Conservation (phyloP, 2,113 vertebrate genomes). For the Amphilophus citrinellus region DNA sequence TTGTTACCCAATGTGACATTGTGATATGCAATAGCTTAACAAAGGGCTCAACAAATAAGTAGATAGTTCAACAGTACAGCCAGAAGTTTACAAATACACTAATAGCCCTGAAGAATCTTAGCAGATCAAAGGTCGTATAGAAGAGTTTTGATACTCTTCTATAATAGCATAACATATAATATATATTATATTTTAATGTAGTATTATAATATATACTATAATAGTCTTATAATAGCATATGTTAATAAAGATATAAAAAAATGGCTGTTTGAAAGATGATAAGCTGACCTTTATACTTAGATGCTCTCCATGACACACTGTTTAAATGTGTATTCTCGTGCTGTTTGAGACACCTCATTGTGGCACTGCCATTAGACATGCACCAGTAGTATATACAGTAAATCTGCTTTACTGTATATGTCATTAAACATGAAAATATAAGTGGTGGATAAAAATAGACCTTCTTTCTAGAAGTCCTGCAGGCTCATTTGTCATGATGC, state of each 20-base stretch:
- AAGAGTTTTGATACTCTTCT: no score
- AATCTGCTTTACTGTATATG: not conserved
- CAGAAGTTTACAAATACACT: not conserved
- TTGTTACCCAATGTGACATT: not conserved
- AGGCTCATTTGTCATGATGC: conserved; percentile 44
- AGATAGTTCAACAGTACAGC: not conserved
- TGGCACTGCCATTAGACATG: not conserved
- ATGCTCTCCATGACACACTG: not conserved
- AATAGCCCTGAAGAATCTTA: not conserved
- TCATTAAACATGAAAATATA: conserved; percentile 14
- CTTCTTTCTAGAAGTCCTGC: conserved; percentile 8
- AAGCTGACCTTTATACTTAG: not conserved
- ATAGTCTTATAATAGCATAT: not conserved
- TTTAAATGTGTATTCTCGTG: not conserved
- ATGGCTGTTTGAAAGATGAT: not conserved
- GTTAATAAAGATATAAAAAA: not conserved
- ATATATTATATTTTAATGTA: no score
- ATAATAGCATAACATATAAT: no score
- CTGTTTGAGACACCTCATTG: not conserved
- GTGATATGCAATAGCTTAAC: not conserved
- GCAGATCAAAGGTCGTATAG: not conserved
- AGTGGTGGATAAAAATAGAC: conserved; percentile 60
- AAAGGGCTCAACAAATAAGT: not conserved
- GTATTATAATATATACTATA: no score
- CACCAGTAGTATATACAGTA: not conserved